Conservation (phyloP, 2,797 vertebrate genomes). For the Sphenodon punctatus region DNA sequence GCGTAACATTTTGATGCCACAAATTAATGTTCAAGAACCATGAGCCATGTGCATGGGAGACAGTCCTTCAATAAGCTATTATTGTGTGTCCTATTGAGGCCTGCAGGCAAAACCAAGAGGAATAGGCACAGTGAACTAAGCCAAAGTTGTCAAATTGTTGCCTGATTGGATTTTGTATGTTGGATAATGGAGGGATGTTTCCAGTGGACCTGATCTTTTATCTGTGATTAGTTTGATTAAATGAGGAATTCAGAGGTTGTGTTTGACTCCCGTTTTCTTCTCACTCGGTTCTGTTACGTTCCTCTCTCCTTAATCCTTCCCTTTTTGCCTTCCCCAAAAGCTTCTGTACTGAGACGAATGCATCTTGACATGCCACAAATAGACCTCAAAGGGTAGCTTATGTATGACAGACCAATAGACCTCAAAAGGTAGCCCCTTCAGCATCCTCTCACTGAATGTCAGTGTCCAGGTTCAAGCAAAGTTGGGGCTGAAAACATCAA, state of each 20-base stretch:
- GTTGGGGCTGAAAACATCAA: not conserved
- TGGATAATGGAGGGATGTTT: constrained; percentile 37
- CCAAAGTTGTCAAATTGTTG: not conserved
- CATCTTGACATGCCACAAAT: too few species aligned
- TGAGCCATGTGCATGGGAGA: not conserved
- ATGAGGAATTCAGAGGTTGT: constrained; percentile 45
- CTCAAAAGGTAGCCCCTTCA: not conserved
- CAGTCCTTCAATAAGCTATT: rapidly evolving
- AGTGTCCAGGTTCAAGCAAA: not conserved
- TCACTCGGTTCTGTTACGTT: rapidly evolving
- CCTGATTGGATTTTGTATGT: constrained; percentile 7
- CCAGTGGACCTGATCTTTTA: constrained; percentile 62
- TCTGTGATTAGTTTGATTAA: constrained; percentile 75
- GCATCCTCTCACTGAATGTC: not conserved
- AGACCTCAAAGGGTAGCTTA: not conserved
- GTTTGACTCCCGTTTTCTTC: not conserved
- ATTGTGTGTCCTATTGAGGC: rapidly evolving
- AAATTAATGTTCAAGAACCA: not conserved
- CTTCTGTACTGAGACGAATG: not conserved
- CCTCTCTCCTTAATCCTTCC: not conserved
- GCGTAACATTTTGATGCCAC: not conserved
- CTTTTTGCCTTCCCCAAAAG: not conserved
- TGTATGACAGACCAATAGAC: too few species aligned
- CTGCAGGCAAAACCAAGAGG: not conserved
- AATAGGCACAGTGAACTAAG: not conserved